Evolutionary conservation across 2,888 invertebrate genomes (phyloP), one percentile per base, ranked within the genome.

Genomic region (Argyresthia albistria): DNA sequence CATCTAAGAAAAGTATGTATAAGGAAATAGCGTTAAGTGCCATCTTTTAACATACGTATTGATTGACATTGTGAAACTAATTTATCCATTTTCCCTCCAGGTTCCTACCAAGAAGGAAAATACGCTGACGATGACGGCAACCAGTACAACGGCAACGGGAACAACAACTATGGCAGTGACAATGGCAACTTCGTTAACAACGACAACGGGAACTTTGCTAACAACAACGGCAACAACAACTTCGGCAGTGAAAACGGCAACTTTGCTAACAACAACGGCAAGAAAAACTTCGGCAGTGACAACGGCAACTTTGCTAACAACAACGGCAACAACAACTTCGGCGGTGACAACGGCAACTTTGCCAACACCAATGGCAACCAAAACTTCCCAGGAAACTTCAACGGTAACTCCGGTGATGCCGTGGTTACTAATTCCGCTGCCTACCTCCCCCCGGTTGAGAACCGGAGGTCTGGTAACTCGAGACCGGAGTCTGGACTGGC

Each of bases 41-140:
- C n/a, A n/a, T n/a, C n/a, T n/a, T n/a, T n/a, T n/a, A n/a, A n/a
- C n/a, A n/a, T n/a, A n/a, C n/a, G n/a, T n/a, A n/a, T n/a, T n/a
- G n/a, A n/a, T n/a, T n/a, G n/a, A n/a, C n/a, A n/a, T n/a, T 46
- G 4, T 35, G 47, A 35, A 42, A 16, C 16, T 36, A 25, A 25
- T 25, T 39, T n/a, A 46, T 39, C 9, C 42, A 43, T 15, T 52
- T 57, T 50, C 10, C 6, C 35, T 57, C 4, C 66, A 84, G 86
- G 84, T 15, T 74, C 77, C 0, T 86, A 84, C 70, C 76, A 66
- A 53, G 79, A 75, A 57, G 73, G 58, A 14, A 84, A 82, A 65
- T 84, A 79, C 55, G 57, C 36, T 11, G 11, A 48, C 48, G 61
- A 57, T 35, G 64, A 59, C 43, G 60, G 43, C 46, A 57, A 53